A percentile compares a stretch with the other conserved stretches of the same genome.
phyloP scores from a whole-genome alignment of 2,888 invertebrate genomes.

The Acronicta alni region DNA sequence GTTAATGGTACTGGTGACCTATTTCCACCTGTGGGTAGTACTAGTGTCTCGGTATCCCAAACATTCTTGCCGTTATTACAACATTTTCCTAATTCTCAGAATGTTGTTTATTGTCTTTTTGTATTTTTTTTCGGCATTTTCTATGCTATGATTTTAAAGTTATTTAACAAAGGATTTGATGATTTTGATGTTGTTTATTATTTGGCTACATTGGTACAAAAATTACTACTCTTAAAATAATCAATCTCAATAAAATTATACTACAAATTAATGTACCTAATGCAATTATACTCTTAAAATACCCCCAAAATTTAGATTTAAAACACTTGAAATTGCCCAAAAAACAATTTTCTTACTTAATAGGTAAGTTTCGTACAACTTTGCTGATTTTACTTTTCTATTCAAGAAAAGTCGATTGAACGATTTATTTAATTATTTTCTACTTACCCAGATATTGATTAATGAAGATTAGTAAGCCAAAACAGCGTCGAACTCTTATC shows the following conservation, averaged over 20 bases:
- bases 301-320: too few species aligned
- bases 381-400: neutral
- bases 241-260: too few species aligned
- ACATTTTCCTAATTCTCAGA: too few species aligned
- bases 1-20: slow-evolving; percentile 46
- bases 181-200: slow-evolving; percentile 9
- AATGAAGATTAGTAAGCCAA: slow-evolving; percentile 19
- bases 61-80: too few species aligned
- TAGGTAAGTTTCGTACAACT: neutral
- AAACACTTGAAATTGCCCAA: too few species aligned
- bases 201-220: neutral
- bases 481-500: slow-evolving; percentile 43
- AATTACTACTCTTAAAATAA: neutral
- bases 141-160: too few species aligned
- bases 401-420: neutral
- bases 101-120: too few species aligned
- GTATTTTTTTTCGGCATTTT: too few species aligned
- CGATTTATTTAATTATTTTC: neutral
- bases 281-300: too few species aligned
- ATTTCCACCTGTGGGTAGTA: slow-evolving; percentile 41
- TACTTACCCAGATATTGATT: slow-evolving; percentile 6
- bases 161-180: too few species aligned
- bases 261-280: too few species aligned
- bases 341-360: too few species aligned
- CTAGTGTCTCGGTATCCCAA: neutral